These are phyloP conservation scores for Drosophila parvula DNA, from an alignment of 1,140 invertebrate genomes.

Conservation along the genomic window DNA sequence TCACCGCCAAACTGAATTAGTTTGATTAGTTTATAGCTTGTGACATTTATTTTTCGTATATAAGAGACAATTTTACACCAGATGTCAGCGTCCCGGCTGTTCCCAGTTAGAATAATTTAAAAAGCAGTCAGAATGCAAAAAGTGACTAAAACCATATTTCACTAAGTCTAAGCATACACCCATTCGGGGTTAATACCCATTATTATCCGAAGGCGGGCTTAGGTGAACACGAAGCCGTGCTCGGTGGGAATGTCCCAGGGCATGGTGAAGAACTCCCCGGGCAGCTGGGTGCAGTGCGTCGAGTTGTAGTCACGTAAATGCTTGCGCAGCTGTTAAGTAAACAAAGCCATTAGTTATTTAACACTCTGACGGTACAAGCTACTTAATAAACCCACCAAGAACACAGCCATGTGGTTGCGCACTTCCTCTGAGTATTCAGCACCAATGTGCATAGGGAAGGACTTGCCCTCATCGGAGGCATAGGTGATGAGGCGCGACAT, in stretches of 20 bases:
- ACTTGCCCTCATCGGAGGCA: slow-evolving; percentile 85
- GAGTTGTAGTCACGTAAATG: slow-evolving; percentile 94
- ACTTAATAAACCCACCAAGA: slow-evolving; percentile 85
- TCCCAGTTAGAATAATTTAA: slow-evolving; percentile 73
- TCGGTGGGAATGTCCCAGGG: slow-evolving; percentile 85
- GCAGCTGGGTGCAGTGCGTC: slow-evolving; percentile 93
- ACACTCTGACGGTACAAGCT: not conserved
- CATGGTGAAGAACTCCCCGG: slow-evolving; percentile 88
- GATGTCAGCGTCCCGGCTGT: slow-evolving; percentile 57
- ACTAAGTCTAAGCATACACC: slow-evolving; percentile 59
- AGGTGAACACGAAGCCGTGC: slow-evolving; percentile 83
- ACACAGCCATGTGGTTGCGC: slow-evolving; percentile 87
- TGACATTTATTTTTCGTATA: slow-evolving; percentile 79
- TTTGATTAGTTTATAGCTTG: slow-evolving; percentile 46
- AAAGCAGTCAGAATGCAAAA: slow-evolving; percentile 73
- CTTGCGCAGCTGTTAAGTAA: slow-evolving; percentile 87
- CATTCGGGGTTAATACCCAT: slow-evolving; percentile 4
- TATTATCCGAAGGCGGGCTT: slow-evolving; percentile 36
- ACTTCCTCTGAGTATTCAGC: slow-evolving; percentile 84
- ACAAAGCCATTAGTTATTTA: slow-evolving; percentile 16
- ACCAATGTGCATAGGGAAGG: slow-evolving; percentile 88
- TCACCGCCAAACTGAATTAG: slow-evolving; percentile 17
- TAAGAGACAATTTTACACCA: slow-evolving; percentile 75
- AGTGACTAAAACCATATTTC: slow-evolving; percentile 60
- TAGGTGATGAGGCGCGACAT: slow-evolving; percentile 86